These are phyloP conservation scores for Typhlichthys subterraneus DNA, from an alignment of 2,797 vertebrate species.

Conservation along the genomic window DNA sequence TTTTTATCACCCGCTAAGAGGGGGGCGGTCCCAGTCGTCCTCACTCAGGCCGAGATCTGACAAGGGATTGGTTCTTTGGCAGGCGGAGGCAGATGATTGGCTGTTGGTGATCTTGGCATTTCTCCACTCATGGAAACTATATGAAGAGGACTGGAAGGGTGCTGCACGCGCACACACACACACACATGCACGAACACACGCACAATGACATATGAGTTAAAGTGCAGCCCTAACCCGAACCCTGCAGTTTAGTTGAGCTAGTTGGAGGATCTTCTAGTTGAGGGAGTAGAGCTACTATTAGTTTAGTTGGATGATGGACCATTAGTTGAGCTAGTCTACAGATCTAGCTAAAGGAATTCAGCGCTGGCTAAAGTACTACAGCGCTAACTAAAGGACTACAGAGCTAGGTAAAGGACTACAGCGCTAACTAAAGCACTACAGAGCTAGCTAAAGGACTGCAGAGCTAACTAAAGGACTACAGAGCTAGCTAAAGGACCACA, in stretches of 20 bases:
- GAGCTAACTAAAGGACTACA: background rate
- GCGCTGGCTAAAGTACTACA: too few species aligned
- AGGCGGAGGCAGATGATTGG: constrained; percentile 81
- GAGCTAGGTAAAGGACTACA: too few species aligned
- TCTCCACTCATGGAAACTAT: constrained; percentile 95
- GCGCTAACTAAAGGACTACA: too few species aligned
- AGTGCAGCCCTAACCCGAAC: too few species aligned
- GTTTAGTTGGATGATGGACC: too few species aligned
- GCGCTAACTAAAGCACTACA: too few species aligned
- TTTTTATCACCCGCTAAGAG: constrained; percentile 81
- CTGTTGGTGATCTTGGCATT: constrained; percentile 84
- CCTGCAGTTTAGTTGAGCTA: too few species aligned
- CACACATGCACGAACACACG: background rate
- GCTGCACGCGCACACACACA: constrained; percentile 63
- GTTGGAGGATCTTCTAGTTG: too few species aligned
- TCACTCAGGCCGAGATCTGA: constrained; percentile 88
- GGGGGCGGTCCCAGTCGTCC: constrained; percentile 90
- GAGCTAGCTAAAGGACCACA: background rate
- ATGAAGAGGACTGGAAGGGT: constrained; percentile 88
- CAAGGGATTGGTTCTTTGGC: constrained; percentile 82
- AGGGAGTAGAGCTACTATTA: too few species aligned
- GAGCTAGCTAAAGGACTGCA: too few species aligned
- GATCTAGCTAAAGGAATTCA: too few species aligned
- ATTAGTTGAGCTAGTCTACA: background rate
- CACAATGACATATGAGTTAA: background rate